Evolutionary conservation across 2,888 invertebrate genomes (phyloP), one percentile per base, ranked within the genome.

Genomic region (Amorpha juglandis): DNA sequence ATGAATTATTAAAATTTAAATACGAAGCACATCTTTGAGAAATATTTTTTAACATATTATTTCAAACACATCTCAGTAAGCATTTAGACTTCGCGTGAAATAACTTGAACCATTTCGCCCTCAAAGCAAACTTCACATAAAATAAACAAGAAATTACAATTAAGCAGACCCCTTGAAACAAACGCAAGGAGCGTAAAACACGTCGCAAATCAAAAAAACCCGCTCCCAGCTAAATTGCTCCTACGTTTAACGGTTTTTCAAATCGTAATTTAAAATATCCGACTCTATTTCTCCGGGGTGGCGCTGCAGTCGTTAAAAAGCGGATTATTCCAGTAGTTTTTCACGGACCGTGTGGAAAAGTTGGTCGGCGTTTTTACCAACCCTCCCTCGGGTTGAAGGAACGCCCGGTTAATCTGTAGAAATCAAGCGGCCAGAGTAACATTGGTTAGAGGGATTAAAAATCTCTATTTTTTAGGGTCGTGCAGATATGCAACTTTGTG

Each of bases 281-380:
- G 63, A 70, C 69, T 71, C 74, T 73, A 77, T 78, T 78, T 74
- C 74, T 72, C 27, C 8, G 16, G 47, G 55, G 16, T 50, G 19
- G 55, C 33, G 53, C 73, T 63, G 68, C 62, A 66, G 73, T 74
- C 74, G 77, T 76, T 77, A 77, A 76, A 78, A 78, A 72, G 70
- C 75, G 77, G 76, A 78, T 78, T 77, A 74, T 78, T 77, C 74
- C 73, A 70, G 69, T 78, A 76, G 78, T 78, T 77, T 73, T 72
- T 68, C 69, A 55, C 58, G 16, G 50, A 64, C 38, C 45, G 16
- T 48, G 14, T n/a, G 58, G 38, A 16, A 33, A 65, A 62, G 65
- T 65, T 62, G 62, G 38, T 19, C 27, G 50, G 62, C 11, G 48
- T 58, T 62, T 62, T 19, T 48, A 33, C 19, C 58, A 11, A 47